Conservation (phyloP, 1,140 invertebrate species). For the Drosophila punjabiensis region DNA sequence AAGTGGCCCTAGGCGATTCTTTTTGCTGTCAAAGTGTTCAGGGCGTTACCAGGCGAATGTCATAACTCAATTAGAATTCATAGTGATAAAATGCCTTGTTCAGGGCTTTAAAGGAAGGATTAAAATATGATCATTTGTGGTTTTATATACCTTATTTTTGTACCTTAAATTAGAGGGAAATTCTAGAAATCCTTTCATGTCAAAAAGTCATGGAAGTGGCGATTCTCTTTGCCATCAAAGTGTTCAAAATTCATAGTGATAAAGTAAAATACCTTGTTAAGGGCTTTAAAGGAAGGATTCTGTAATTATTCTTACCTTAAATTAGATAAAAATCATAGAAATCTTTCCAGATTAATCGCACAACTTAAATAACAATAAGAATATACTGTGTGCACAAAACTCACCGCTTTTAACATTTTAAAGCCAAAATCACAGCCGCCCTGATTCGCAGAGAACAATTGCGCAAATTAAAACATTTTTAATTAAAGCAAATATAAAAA, state of each 20-base stretch:
- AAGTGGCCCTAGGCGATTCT: constrained; percentile 3
- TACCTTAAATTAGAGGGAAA: too few relatives aligned
- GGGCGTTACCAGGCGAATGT: neutral
- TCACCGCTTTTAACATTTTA: neutral
- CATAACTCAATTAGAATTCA: constrained; percentile 1
- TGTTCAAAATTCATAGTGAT: neutral
- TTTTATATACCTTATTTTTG: too few relatives aligned
- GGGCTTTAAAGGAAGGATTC: neutral
- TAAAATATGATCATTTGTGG: neutral
- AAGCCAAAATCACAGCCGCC: neutral
- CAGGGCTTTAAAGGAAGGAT: neutral
- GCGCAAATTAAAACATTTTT: constrained; percentile 73
- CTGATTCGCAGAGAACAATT: constrained; percentile 10
- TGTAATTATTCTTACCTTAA: neutral
- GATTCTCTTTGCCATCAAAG: neutral
- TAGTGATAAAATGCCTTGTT: too few relatives aligned
- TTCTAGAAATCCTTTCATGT: too few relatives aligned
- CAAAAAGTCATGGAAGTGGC: constrained; percentile 14
- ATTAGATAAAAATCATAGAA: neutral
- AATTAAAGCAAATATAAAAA: constrained; percentile 69
- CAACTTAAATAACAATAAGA: neutral
- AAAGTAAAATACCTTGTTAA: neutral
- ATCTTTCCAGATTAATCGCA: neutral
- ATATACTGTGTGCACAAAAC: neutral
- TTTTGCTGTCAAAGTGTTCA: neutral